phyloP scores from a whole-genome alignment of 1,140 invertebrate species.

The Argopecten irradians region DNA sequence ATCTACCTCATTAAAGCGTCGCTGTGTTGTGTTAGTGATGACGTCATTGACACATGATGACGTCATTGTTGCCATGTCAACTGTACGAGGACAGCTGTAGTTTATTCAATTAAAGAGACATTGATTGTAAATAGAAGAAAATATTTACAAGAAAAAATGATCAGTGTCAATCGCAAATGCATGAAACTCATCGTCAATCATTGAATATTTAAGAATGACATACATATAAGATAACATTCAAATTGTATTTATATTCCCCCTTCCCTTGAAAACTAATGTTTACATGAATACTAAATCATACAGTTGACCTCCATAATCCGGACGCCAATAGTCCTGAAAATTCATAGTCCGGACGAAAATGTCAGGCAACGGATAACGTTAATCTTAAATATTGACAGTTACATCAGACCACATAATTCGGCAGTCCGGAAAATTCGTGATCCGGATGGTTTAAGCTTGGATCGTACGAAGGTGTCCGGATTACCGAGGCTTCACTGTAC shows the following conservation, averaged over 20 bases:
- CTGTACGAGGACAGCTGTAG: not conserved
- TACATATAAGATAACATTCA: not conserved
- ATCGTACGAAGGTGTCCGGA: no score
- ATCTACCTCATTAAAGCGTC: conserved; percentile 21
- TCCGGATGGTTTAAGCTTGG: no score
- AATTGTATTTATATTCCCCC: not conserved
- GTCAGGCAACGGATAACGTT: no score
- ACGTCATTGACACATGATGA: conserved; percentile 14
- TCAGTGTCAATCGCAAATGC: not conserved
- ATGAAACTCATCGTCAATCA: not conserved
- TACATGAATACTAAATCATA: not conserved
- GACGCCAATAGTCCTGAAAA: no score
- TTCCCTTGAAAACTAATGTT: not conserved
- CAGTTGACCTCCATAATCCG: no score
- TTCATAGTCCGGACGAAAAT: no score
- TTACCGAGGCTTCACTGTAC: no score
- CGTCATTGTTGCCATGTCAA: not conserved
- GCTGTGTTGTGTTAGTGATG: conserved; percentile 8
- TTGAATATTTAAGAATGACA: not conserved
- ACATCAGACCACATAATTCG: no score
- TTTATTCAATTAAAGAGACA: not conserved
- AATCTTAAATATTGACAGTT: no score
- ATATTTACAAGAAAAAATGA: not conserved
- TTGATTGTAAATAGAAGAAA: not conserved
- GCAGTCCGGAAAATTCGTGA: no score